Evolutionary conservation across 2,888 invertebrate species (phyloP).

Genomic region (Hipparchia sbordonii): DNA sequence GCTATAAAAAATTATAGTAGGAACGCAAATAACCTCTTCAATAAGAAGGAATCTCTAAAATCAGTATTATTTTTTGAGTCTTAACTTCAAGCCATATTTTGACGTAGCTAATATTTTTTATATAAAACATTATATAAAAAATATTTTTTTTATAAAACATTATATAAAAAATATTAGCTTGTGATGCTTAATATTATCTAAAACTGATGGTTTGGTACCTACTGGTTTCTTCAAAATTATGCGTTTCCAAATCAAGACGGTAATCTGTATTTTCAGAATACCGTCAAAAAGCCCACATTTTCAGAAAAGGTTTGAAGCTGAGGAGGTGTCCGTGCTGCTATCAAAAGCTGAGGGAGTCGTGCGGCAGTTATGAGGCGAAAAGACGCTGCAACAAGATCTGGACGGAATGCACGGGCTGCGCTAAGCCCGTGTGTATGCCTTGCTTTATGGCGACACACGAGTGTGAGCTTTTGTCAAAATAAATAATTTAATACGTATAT

Average conservation of each 20-base stretch:
- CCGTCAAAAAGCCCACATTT: neutral
- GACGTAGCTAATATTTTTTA: no score
- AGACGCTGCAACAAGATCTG: constrained; percentile 3
- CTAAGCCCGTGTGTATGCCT: constrained; percentile 1
- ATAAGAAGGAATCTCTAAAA: no score
- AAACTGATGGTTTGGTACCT: no score
- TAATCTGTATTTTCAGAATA: neutral
- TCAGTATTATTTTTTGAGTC: no score
- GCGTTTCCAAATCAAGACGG: neutral
- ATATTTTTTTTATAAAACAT: no score
- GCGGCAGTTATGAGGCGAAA: neutral
- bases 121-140: no score
- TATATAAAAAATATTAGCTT: no score
- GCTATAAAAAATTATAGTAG: no score
- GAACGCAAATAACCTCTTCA: no score
- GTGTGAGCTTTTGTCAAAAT: neutral
- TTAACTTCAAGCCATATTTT: no score
- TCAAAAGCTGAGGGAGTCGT: constrained; percentile 4
- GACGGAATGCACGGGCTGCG: constrained; percentile 6
- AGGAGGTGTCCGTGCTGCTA: constrained; percentile 8
- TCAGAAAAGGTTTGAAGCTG: neutral
- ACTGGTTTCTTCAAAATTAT: no score
- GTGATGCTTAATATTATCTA: no score
- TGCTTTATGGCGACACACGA: neutral
- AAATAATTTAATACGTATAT: neutral